Conservation (phyloP, 1,140 invertebrate genomes). For the Telenomus remus region DNA sequence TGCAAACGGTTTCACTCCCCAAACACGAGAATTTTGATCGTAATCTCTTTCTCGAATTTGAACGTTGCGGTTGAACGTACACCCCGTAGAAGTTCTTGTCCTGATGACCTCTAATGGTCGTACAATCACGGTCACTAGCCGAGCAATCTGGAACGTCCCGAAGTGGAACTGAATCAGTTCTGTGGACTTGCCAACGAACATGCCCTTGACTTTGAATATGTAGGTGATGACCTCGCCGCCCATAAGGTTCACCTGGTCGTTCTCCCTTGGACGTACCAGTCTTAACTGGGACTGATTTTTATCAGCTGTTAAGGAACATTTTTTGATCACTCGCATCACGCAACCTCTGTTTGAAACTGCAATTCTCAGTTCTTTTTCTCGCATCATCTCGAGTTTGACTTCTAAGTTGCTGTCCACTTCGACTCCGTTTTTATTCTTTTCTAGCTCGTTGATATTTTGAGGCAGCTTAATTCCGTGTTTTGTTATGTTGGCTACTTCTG, state of each 20-base stretch:
- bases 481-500: not conserved
- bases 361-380: constrained; percentile 63
- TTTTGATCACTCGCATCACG: constrained; percentile 57
- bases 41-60: constrained; percentile 54
- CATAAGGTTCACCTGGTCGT: constrained; percentile 61
- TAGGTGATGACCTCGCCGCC: constrained; percentile 65
- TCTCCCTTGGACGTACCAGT: constrained; percentile 57
- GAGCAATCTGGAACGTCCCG: constrained; percentile 76
- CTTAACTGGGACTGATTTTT: constrained; percentile 66
- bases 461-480: constrained; percentile 6
- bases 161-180: constrained; percentile 79
- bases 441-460: constrained; percentile 40
- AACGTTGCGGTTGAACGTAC: not conserved
- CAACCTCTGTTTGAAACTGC: constrained; percentile 68
- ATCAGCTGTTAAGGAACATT: constrained; percentile 63
- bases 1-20: no score
- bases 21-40: not conserved
- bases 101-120: constrained; percentile 42
- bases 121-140: constrained; percentile 75
- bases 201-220: constrained; percentile 73
- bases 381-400: constrained; percentile 66
- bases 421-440: constrained; percentile 70
- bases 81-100: not conserved
- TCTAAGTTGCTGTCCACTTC: constrained; percentile 67
- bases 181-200: constrained; percentile 77